Percentiles rank a stretch among this genome's conserved stretches.
These are phyloP conservation scores for Drosophila leonis DNA, from an alignment of 2,888 invertebrate genomes.

Conservation along the genomic window DNA sequence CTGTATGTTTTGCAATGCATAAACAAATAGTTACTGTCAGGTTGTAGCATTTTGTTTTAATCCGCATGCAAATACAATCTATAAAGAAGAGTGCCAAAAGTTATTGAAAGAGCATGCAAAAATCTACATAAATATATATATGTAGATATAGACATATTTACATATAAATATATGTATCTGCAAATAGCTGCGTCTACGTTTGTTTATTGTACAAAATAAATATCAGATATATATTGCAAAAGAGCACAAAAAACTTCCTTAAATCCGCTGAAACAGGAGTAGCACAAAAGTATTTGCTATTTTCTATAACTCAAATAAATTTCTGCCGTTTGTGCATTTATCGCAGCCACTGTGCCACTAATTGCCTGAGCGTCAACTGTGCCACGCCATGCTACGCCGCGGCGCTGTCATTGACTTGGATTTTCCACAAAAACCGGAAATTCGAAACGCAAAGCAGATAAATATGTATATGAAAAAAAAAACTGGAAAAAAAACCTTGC, in stretches of 20 bases:
- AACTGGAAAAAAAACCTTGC: conserved; percentile 16
- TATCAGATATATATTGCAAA: conserved; percentile 9
- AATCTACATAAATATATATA: conserved; percentile 6
- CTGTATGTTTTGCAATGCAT: conserved; percentile 5
- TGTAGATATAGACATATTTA: neutral
- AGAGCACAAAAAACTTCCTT: conserved; percentile 8
- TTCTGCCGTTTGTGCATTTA: conserved; percentile 4
- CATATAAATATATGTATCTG: neutral
- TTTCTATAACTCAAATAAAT: conserved; percentile 6
- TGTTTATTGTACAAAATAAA: conserved; percentile 27
- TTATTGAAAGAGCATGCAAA: conserved; percentile 14
- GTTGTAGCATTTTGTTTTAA: conserved; percentile 15
- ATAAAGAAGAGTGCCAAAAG: conserved; percentile 28
- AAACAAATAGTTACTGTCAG: conserved; percentile 26
- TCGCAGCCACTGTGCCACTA: conserved; percentile 37
- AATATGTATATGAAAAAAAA: neutral
- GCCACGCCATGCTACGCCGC: conserved; percentile 12
- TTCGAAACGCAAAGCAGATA: conserved; percentile 35
- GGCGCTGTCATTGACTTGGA: conserved; percentile 50
- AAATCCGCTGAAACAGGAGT: conserved; percentile 21
- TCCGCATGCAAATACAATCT: conserved; percentile 12
- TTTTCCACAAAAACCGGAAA: conserved; percentile 57
- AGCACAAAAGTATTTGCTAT: neutral
- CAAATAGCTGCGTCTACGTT: conserved; percentile 25
- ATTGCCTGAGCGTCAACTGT: conserved; percentile 35